A percentile compares a stretch with the other conserved stretches of the same genome.
Evolutionary conservation across 1,140 invertebrate species (phyloP).

Genomic region (Triops longicaudatus): DNA sequence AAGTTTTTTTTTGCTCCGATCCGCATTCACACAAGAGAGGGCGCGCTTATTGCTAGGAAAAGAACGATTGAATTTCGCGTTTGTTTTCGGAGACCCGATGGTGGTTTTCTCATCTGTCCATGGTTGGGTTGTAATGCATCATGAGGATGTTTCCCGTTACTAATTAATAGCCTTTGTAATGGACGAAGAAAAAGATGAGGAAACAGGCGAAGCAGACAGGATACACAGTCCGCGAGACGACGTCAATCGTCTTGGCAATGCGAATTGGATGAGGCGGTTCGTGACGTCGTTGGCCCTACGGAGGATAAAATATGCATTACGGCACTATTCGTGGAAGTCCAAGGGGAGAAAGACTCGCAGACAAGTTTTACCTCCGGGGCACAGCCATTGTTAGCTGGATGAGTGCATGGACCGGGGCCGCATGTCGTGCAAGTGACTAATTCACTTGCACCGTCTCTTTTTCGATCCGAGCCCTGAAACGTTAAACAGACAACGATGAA

Average conservation of each 20-base stretch:
- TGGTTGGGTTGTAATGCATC: not conserved
- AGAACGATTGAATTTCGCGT: not conserved
- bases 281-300: conserved; percentile 60
- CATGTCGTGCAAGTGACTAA: conserved; percentile 71
- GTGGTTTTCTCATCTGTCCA: no score
- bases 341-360: conserved; percentile 6
- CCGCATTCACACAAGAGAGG: not conserved
- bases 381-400: conserved; percentile 74
- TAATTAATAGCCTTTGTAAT: conserved; percentile 57
- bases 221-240: conserved; percentile 84
- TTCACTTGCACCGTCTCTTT: conserved; percentile 47
- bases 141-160: not conserved
- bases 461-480: conserved; percentile 18
- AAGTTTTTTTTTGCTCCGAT: not conserved
- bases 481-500: not conserved
- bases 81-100: not conserved
- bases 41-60: not conserved
- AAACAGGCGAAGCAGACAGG: conserved; percentile 84
- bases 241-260: conserved; percentile 87
- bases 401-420: conserved; percentile 61
- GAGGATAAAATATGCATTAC: conserved; percentile 43
- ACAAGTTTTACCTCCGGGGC: conserved; percentile 60
- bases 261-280: conserved; percentile 82
- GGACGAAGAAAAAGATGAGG: conserved; percentile 87
- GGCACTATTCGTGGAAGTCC: conserved; percentile 21